Evolutionary conservation across 2,113 vertebrate species (phyloP), one percentile per base, ranked within the genome.

Genomic region (Tenrec ecaudatus): DNA sequence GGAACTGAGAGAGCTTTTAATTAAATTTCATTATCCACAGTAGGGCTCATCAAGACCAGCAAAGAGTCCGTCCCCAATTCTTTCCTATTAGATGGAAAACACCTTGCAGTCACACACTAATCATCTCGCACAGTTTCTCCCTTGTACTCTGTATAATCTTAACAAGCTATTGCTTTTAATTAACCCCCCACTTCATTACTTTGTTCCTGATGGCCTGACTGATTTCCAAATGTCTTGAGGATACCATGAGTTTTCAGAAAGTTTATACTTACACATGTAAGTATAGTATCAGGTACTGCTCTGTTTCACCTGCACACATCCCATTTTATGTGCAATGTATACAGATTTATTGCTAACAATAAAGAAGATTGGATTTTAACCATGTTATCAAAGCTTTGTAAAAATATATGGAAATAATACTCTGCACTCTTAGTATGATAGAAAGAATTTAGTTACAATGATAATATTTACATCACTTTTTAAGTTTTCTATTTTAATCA

Each of bases 231-330:
- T 43, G 29, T 76, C 33, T 38, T 82, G n/a, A 64, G 66, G 12
- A 71, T 71, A 68, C 47, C 78, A 4, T 38, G 82, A 85, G 31
- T 84, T 94, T 93, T 89, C 69, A 31, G 76, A 89, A 93, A 58
- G 6, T 25, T 84, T n/a, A n/a, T 79, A 79, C 76, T 23, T 85
- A 2, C 60, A n/a, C 9, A 10, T 3, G 57, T 62, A 80, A 81
- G 31, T 23, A 73, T 83, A n/a, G 1, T n/a, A 8, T 80, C 57
- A n/a, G 27, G 29, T 82, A 19, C 71, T 76, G 86, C 27, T 20
- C 68, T 2, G 10, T 82, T 38, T 36, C 77, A 84, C 27, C 57
- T 64, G 36, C 3, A 68, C 19, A 69, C 2, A 71, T 82, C 40
- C 8, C 33, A 93, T 53, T 58, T 16, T 47, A 57, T 17, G 10